Conservation (phyloP, 1,140 invertebrate species). For the Trichomalopsis sarcophagae region DNA sequence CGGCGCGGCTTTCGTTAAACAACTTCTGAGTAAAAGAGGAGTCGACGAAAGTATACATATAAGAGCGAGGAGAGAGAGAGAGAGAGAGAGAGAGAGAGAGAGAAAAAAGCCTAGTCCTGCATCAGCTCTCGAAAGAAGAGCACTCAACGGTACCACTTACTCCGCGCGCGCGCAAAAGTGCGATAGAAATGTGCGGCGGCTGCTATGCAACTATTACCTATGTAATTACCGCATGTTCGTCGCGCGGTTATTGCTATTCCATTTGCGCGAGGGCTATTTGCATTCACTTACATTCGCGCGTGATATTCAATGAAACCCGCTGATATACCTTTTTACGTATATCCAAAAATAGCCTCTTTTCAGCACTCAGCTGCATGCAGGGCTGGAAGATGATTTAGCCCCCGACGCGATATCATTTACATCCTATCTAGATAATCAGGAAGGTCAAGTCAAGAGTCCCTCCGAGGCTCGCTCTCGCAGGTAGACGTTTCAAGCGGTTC, state of each 20-base stretch:
- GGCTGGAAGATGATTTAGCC: conserved; percentile 44
- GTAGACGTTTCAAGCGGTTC: conserved; percentile 55
- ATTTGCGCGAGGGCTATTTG: neutral
- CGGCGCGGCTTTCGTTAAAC: conserved; percentile 60
- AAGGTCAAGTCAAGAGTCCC: conserved; percentile 24
- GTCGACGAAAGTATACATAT: conserved; percentile 14
- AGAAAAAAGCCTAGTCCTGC: conserved; percentile 27
- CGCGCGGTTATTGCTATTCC: neutral
- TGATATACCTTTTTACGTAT: too few species aligned
- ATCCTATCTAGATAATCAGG: conserved; percentile 51
- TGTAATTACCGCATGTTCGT: neutral
- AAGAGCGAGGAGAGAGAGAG: neutral
- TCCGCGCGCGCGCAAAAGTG: neutral
- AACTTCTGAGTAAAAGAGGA: conserved; percentile 54
- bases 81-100: neutral
- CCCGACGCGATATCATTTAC: conserved; percentile 35
- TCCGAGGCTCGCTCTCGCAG: conserved; percentile 30
- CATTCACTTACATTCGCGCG: neutral
- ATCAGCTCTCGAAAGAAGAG: conserved; percentile 25
- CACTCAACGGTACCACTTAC: conserved; percentile 15
- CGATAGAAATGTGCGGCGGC: neutral
- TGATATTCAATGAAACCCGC: too few species aligned
- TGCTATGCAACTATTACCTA: neutral
- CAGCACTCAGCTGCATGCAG: too few species aligned
- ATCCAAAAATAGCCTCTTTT: too few species aligned